Evolutionary conservation across 2,113 vertebrate species (phyloP), one percentile per base, ranked within the genome.

Genomic region (Lophura nycthemera): DNA sequence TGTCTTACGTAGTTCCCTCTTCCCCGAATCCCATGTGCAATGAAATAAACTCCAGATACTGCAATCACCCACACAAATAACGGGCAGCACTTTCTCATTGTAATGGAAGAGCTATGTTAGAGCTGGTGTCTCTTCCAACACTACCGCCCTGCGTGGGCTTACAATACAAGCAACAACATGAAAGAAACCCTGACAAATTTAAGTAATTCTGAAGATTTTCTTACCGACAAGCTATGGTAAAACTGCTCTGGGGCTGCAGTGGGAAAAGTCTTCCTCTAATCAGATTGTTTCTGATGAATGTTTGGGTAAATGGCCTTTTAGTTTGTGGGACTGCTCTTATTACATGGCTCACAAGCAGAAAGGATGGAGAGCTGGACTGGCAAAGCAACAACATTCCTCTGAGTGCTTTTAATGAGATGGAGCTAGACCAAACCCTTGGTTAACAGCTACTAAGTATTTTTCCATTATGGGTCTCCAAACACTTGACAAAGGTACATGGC

Each of bases 401-500:
- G 76, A 64, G 32, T 61, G 52, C 70, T 90, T 92, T 94, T 88
- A 95, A 88, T 64, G 69, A 75, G 69, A 88, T 78, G 80, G 73
- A 94, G 75, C 80, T 86, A 86, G 52, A 93, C 47, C 80, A 93
- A 96, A 27, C 48, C 73, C 65, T 8, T 7, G 5, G 57, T 71
- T 95, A 86, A 88, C 47, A 86, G 42, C 61, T 86, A 34, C 56
- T 43, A 88, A 92, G 61, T 72, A 67, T 93, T 96, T 96, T 96
- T 96, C 92, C 90, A 20, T 4, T 54, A n/a, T 84, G 77, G 81
- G 59, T 61, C 83, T 96, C 90, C 72, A 86, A 86, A 61, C 79
- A 8, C 9, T 12, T 84, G 70, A 79, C 43, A 72, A 92, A 94
- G 70, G 83, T 92, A 43, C 8, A 0, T 76, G 84, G 54, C 27